Base-by-base conservation (phyloP, 64 coral and sea anemone species). In the Platygyra sinensis region DNA sequence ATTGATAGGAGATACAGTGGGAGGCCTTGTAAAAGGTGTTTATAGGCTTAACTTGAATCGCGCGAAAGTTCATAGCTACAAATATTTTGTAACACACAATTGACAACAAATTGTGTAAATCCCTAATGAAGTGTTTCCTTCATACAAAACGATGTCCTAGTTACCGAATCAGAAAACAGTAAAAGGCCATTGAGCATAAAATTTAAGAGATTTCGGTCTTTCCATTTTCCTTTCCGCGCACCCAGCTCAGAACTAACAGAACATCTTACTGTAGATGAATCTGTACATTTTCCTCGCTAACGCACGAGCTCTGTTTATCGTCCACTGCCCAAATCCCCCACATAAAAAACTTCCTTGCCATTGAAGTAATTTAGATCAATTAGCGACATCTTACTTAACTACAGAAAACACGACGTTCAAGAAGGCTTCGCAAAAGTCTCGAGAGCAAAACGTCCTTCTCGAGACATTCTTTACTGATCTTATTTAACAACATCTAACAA, bases 61-160 rank as follows among this genome's bases (percentile, higher is more conserved):
- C 32, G 38, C 81, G 6, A 72, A 85, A 22, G 49, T 85, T 71
- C 60, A 71, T 20, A 50, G 33, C n/a, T 72, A 72, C 62, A 67
- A 72, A 51, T 62, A 62, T 81, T 81, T 73, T 81, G 61, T 81
- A 81, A 29, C 79, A 14, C 36, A 50, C 81, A 85, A 71, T 72
- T 85, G 81, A 72, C 81, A 85, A 67, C 81, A 71, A 71, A 71
- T 69, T 51, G 62, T 85, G 63, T 85, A 85, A 83, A 71, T 85
- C 62, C 49, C 33, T 52, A 67, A 72, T 67, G 81, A 85, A 71
- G 62, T 71, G 81, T 72, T 85, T 85, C 81, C 81, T 71, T 36
- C 17, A 85, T 71, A 15, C 12, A 28, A 71, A 85, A 24, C 36
- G 62, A 38, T 13, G 60, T 30, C 67, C 32, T 67, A 20, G 4